Evolutionary conservation across 2,113 vertebrate species (phyloP).

Genomic region (Chaetodon auriga): DNA sequence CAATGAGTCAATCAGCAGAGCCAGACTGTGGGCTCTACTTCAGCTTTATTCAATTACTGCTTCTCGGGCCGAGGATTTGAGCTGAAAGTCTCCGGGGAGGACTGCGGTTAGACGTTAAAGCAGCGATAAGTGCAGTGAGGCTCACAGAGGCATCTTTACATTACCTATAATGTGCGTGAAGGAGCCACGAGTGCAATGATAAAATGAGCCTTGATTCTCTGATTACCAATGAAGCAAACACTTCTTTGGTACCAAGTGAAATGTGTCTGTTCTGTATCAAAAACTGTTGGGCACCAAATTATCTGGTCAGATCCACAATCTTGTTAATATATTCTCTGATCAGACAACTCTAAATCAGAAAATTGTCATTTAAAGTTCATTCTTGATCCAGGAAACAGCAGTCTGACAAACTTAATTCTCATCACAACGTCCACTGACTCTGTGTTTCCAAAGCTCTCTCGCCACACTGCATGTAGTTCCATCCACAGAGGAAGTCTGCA

Average conservation of each 20-base stretch:
- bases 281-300: background rate
- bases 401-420: background rate
- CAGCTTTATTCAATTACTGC: conserved; percentile 70
- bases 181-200: background rate
- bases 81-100: conserved; percentile 54
- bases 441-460: background rate
- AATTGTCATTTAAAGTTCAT: background rate
- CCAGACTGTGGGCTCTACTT: conserved; percentile 39
- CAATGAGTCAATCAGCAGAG: conserved; percentile 66
- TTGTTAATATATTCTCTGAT: background rate
- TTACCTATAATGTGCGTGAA: background rate
- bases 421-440: background rate
- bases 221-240: background rate
- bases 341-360: background rate
- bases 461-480: background rate
- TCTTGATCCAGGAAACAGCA: background rate
- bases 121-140: background rate
- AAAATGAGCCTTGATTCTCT: background rate
- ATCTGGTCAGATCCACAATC: background rate
- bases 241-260: background rate
- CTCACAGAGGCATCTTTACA: conserved; percentile 7
- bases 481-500: background rate
- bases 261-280: background rate
- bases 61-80: conserved; percentile 33
- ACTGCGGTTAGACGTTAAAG: background rate